These are phyloP conservation scores for Oostethus manadensis DNA, from an alignment of 2,113 vertebrate genomes.

Conservation along the genomic window DNA sequence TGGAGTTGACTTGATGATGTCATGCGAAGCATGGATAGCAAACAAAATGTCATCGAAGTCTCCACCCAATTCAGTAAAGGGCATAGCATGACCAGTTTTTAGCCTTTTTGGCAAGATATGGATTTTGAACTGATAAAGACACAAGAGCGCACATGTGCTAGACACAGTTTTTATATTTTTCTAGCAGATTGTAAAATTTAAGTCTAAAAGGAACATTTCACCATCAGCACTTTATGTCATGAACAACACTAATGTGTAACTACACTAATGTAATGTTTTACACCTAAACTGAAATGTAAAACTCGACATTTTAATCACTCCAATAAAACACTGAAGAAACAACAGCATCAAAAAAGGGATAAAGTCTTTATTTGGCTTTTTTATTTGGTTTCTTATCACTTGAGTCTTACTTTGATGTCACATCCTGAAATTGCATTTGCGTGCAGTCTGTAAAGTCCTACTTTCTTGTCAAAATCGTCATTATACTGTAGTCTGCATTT, in stretches of 20 bases:
- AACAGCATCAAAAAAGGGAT: neutral
- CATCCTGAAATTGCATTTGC: neutral
- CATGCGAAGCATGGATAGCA: too few relatives aligned
- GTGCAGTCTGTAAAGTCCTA: neutral
- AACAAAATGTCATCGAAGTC: too few relatives aligned
- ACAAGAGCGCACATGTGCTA: too few relatives aligned
- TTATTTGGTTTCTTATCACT: neutral
- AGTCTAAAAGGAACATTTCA: neutral
- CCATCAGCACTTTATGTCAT: neutral
- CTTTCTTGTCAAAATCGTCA: too few relatives aligned
- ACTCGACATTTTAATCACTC: neutral
- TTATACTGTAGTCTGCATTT: too few relatives aligned
- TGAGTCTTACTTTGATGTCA: conserved; percentile 34
- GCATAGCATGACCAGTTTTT: too few relatives aligned
- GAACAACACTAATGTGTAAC: neutral
- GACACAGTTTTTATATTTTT: too few relatives aligned
- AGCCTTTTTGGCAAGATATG: too few relatives aligned
- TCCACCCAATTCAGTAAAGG: too few relatives aligned
- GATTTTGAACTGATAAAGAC: too few relatives aligned
- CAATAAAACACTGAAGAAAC: neutral
- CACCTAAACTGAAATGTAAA: neutral
- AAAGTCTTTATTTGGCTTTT: neutral
- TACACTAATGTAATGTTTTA: neutral
- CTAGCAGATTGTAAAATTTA: neutral
- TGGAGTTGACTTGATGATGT: too few relatives aligned